Conservation (phyloP, 2,797 vertebrate species). For the Anniella stebbinsi region DNA sequence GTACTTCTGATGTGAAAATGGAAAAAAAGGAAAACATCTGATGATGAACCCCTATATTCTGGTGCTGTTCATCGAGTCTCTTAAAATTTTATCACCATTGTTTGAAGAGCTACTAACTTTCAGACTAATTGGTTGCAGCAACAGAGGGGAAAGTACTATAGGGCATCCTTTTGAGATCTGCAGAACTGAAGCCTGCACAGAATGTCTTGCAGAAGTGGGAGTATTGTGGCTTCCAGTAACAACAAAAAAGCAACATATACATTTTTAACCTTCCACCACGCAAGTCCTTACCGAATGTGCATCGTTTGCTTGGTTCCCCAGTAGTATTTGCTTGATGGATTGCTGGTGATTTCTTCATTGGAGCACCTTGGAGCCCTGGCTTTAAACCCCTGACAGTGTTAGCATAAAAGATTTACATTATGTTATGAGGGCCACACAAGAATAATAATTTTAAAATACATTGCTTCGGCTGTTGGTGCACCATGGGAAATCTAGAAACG, state of each 20-base stretch:
- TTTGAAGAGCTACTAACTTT: not conserved
- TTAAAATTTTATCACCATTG: not conserved
- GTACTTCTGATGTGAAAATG: not conserved
- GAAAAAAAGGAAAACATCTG: not conserved
- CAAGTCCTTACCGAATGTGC: conserved; percentile 70
- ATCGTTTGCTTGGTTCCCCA: conserved; percentile 77
- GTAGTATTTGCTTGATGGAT: conserved; percentile 80
- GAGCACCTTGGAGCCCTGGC: conserved; percentile 81
- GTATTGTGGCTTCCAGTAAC: conserved; percentile 41
- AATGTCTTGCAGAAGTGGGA: not conserved
- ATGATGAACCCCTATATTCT: not conserved
- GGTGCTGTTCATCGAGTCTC: not conserved
- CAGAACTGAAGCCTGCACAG: not conserved
- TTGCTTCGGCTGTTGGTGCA: conserved; percentile 80
- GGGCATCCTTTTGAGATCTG: not conserved
- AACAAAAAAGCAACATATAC: conserved; percentile 38
- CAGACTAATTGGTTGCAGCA: not conserved
- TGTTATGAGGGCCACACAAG: conserved; percentile 84
- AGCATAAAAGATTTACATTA: conserved; percentile 88
- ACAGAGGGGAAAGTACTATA: not conserved
- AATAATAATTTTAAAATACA: conserved; percentile 85
- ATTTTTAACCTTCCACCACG: conserved; percentile 63
- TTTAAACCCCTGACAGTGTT: conserved; percentile 83
- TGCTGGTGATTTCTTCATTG: conserved; percentile 80
- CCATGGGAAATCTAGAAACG: conserved; percentile 82